These are phyloP conservation scores for Sigmodon hispidus DNA, from an alignment of 2,113 vertebrate genomes.

Conservation along the genomic window DNA sequence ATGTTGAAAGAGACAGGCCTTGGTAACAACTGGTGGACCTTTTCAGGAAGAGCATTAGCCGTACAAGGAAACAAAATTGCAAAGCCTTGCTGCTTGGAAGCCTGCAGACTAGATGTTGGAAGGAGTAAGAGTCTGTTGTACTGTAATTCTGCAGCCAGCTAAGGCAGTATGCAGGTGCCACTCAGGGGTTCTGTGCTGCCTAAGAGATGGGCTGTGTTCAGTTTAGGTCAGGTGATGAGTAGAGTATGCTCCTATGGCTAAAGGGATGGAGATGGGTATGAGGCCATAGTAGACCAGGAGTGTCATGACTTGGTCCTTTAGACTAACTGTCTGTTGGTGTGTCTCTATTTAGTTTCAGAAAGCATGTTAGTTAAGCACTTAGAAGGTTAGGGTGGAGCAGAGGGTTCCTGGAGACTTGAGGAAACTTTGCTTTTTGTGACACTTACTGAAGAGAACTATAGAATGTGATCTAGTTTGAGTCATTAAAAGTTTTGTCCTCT, in stretches of 20 bases:
- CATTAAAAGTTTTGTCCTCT: neutral
- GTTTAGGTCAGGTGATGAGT: neutral
- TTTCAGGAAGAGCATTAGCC: neutral
- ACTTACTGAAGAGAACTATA: neutral
- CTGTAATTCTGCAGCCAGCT: neutral
- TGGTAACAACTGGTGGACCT: neutral
- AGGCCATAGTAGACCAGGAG: neutral
- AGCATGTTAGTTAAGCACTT: neutral
- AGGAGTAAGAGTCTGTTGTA: neutral
- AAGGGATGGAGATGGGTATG: too few species aligned
- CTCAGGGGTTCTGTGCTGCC: neutral
- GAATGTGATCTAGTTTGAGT: neutral
- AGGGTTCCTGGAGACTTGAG: neutral
- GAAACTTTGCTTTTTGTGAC: neutral
- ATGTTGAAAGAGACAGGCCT: neutral
- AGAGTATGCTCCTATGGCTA: neutral
- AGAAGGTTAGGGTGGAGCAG: neutral
- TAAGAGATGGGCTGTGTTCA: neutral
- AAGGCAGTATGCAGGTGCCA: neutral
- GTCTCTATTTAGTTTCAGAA: conserved; percentile 15
- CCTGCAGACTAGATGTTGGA: neutral
- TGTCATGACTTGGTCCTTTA: neutral
- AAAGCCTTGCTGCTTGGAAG: neutral
- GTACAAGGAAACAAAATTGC: neutral
- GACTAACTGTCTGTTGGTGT: neutral